These are phyloP conservation scores for Siphlonurus alternatus DNA, from an alignment of 2,888 invertebrate genomes.

Conservation along the genomic window DNA sequence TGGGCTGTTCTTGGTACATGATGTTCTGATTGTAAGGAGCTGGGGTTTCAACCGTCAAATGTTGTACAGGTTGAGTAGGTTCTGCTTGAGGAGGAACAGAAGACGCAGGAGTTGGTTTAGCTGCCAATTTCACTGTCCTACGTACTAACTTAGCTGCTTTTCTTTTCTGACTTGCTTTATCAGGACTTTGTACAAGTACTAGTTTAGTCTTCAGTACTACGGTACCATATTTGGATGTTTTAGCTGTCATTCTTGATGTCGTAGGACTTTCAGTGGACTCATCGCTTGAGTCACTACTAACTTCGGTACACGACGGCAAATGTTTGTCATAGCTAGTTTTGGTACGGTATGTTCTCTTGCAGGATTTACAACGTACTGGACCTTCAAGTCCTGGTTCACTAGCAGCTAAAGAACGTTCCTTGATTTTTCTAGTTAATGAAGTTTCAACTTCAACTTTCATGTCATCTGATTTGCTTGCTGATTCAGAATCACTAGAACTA, in stretches of 20 bases:
- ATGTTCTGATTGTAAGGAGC: not conserved
- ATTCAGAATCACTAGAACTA: conserved; percentile 28
- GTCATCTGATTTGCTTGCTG: not conserved
- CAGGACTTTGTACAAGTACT: not conserved
- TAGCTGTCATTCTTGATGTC: not conserved
- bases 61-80: not conserved
- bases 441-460: conserved; percentile 1
- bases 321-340: conserved; percentile 67
- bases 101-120: not conserved
- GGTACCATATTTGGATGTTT: not conserved
- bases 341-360: conserved; percentile 72
- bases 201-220: not conserved
- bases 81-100: not conserved
- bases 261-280: conserved; percentile 1
- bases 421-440: conserved; percentile 15
- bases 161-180: not conserved
- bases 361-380: conserved; percentile 72
- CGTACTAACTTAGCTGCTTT: not conserved
- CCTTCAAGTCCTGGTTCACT: conserved; percentile 37
- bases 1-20: not conserved
- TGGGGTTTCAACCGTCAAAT: not conserved
- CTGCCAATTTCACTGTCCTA: not conserved
- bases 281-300: not conserved
- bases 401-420: conserved; percentile 23
- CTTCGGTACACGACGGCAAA: conserved; percentile 40